phyloP scores from a whole-genome alignment of 2,888 invertebrate species.

The Oegoconia quadripuncta region DNA sequence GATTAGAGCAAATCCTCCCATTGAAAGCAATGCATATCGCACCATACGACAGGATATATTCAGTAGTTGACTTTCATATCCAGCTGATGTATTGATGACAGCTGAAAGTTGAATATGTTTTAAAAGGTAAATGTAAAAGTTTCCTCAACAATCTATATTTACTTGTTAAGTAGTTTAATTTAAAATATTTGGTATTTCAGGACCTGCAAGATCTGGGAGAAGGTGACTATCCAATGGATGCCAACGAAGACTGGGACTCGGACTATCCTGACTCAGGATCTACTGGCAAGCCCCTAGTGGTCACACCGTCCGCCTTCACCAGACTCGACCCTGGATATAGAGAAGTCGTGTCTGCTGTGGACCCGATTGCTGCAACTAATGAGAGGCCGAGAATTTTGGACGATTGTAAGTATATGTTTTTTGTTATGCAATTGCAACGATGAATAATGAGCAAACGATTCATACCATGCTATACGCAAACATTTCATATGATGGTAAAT shows the following conservation, averaged over 20 bases:
- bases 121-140: no score
- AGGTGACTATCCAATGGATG: slow-evolving; percentile 54
- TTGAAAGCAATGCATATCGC: no score
- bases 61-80: no score
- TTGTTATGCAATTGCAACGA: neutral
- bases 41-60: no score
- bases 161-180: no score
- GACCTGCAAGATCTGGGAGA: slow-evolving; percentile 31
- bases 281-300: slow-evolving; percentile 34
- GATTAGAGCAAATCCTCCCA: no score
- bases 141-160: no score
- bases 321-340: slow-evolving; percentile 30
- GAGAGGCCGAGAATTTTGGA: slow-evolving; percentile 58
- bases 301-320: slow-evolving; percentile 55
- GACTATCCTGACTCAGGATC: slow-evolving; percentile 32
- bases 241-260: slow-evolving; percentile 41
- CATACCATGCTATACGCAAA: no score
- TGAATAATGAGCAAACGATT: no score
- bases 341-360: slow-evolving; percentile 45
- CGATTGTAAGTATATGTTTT: slow-evolving; percentile 45
- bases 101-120: no score
- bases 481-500: no score
- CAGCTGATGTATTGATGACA: no score
- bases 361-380: slow-evolving; percentile 60
- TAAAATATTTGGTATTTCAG: slow-evolving; percentile 21